Evolutionary conservation across 1,140 invertebrate genomes (phyloP), one percentile per base, ranked within the genome.

Genomic region (Pseudomyrmex dendroicus): DNA sequence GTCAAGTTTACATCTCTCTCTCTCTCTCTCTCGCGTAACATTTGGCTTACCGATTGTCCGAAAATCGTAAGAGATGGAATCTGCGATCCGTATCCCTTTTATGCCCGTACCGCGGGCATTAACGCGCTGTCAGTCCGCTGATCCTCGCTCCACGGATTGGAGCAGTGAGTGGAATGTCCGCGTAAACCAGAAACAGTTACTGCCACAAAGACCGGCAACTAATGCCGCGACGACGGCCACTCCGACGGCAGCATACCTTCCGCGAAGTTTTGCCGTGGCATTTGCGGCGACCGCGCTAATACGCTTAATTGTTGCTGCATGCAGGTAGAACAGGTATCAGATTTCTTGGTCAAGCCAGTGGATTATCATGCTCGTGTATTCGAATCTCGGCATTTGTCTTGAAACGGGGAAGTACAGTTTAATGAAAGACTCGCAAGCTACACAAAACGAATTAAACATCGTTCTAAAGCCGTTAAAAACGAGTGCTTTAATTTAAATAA

Each of bases 111-210:
- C 63, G 50, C 62, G 63, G 52, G 62, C 59, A 84, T 88, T 89
- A 89, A 89, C 78, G 70, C 72, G 52, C 57, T 62, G 64, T 56
- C 68, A 17, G 86, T 82, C 68, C 87, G 57, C 78, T 76, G 87
- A 88, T 83, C 84, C 86, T 70, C 50, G 80, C 59, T 83, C 72
- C 54, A 35, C 74, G 78, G 77, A 82, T 82, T 82, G 64, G 63
- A 82, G 52, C 50, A 17, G 66, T 82, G 17, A 88, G 86, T 85
- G 84, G 52, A 78, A 74, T 64, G 73, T 72, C 59, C 63, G 72
- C 63, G 80, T 84, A 88, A 89, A 84, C 84, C 64, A 70, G 72
- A 64, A 52, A 83, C 74, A 88, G 83, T 88, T 88, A 80, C 61
- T 78, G 76, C 80, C 80, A 25, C 80, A 72, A 88, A 85, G 78